These are phyloP conservation scores for Betta splendens DNA, from an alignment of 2,797 vertebrate genomes.

Conservation along the genomic window DNA sequence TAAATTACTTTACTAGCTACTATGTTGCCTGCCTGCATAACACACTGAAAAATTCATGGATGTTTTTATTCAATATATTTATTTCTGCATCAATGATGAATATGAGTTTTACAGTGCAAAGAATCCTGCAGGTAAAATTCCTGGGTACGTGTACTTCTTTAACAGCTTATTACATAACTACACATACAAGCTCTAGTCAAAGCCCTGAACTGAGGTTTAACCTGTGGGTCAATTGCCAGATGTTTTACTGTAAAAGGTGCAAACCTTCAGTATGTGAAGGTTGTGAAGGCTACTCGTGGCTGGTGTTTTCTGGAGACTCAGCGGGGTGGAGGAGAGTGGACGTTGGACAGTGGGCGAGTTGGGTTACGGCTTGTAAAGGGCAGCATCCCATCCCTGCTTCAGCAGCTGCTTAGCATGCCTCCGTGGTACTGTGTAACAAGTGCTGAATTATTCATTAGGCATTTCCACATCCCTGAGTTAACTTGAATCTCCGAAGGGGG, in stretches of 20 bases:
- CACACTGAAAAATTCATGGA: too few relatives aligned
- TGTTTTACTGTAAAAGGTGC: constrained; percentile 40
- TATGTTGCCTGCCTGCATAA: too few relatives aligned
- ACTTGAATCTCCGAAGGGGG: constrained; percentile 36
- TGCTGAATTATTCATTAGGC: constrained; percentile 70
- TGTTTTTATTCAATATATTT: constrained; percentile 14
- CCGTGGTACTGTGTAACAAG: constrained; percentile 35
- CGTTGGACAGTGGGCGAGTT: constrained; percentile 14
- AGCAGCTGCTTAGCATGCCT: constrained; percentile 54
- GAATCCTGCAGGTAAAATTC: too few relatives aligned
- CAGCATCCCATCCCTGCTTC: constrained; percentile 45
- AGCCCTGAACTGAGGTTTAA: constrained; percentile 33
- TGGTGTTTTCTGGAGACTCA: constrained; percentile 45
- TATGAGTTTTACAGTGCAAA: too few relatives aligned
- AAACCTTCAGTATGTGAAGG: constrained; percentile 27
- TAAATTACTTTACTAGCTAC: too few relatives aligned
- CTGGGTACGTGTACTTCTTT: too few relatives aligned
- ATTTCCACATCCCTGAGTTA: constrained; percentile 52
- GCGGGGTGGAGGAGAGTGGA: neutral
- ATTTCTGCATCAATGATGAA: constrained; percentile 16
- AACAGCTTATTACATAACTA: constrained; percentile 10
- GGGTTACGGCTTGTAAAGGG: constrained; percentile 59
- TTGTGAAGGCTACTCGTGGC: constrained; percentile 32
- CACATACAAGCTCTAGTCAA: constrained; percentile 12
- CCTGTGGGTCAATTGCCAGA: constrained; percentile 26